phyloP scores from a whole-genome alignment of 2,113 vertebrate species.

The Numenius arquata region DNA sequence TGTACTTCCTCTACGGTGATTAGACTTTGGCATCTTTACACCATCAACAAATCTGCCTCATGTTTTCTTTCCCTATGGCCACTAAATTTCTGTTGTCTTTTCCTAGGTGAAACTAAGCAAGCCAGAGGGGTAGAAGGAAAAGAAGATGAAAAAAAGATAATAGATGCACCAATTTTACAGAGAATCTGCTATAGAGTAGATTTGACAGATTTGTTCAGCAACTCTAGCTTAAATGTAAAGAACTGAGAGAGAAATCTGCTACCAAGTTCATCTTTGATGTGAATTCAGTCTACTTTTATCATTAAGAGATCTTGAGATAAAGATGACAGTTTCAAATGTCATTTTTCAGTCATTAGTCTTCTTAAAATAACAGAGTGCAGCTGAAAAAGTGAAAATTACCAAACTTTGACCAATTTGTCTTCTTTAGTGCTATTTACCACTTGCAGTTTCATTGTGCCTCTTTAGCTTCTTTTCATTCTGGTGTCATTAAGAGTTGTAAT shows the following conservation, averaged over 20 bases:
- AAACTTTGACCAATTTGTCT: neutral
- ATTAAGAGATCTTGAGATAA: neutral
- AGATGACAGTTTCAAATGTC: neutral
- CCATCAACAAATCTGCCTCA: neutral
- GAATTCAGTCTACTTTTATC: neutral
- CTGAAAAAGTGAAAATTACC: neutral
- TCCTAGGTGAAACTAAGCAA: neutral
- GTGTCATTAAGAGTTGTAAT: neutral
- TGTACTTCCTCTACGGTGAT: neutral
- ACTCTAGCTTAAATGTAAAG: neutral
- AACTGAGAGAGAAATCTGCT: neutral
- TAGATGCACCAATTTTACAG: neutral
- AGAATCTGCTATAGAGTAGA: neutral
- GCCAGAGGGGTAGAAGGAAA: neutral
- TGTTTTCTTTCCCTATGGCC: neutral
- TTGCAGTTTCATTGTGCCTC: neutral
- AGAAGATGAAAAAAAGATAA: neutral
- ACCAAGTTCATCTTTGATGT: neutral
- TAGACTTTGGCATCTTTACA: neutral
- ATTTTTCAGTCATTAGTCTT: neutral
- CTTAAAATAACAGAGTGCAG: neutral
- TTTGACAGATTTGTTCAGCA: neutral
- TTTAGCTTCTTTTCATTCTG: neutral
- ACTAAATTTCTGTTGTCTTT: neutral
- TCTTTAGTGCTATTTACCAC: neutral